Conservation (phyloP, 2,113 vertebrate genomes). For the Girardinichthys multiradiatus region DNA sequence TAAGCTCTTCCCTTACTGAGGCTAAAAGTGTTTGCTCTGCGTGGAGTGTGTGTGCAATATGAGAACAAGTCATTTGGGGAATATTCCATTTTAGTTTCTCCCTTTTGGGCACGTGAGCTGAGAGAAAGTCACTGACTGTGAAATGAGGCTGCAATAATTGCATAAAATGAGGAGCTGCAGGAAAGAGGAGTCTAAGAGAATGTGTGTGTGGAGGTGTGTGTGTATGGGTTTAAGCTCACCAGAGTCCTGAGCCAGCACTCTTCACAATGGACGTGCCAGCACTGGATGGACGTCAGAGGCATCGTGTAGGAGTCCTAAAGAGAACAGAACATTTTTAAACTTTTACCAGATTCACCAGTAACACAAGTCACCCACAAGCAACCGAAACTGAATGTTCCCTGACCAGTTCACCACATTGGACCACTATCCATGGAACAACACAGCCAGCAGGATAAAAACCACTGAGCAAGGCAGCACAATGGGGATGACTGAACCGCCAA, state of each 20-base stretch:
- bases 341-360: not conserved
- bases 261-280: slow-evolving; percentile 99
- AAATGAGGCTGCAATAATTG: slow-evolving; percentile 62
- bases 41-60: slow-evolving; percentile 20
- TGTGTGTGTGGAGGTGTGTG: slow-evolving; percentile 18
- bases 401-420: slow-evolving; percentile 43
- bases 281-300: slow-evolving; percentile 98
- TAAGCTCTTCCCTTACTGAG: slow-evolving; percentile 40
- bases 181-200: not conserved
- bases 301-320: slow-evolving; percentile 95
- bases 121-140: slow-evolving; percentile 57
- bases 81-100: slow-evolving; percentile 62
- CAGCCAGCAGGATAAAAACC: slow-evolving; percentile 69
- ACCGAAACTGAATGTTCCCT: slow-evolving; percentile 38
- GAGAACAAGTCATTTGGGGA: slow-evolving; percentile 61
- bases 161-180: slow-evolving; percentile 39
- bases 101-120: slow-evolving; percentile 46
- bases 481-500: slow-evolving; percentile 48
- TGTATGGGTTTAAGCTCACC: slow-evolving; percentile 80
- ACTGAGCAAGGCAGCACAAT: slow-evolving; percentile 66
- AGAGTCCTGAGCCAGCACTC: slow-evolving; percentile 99
- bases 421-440: slow-evolving; percentile 63
- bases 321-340: not conserved
- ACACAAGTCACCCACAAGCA: slow-evolving; percentile 20
- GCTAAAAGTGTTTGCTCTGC: slow-evolving; percentile 47